Conservation (phyloP, 1,140 invertebrate species). For the Papilio polytes region DNA sequence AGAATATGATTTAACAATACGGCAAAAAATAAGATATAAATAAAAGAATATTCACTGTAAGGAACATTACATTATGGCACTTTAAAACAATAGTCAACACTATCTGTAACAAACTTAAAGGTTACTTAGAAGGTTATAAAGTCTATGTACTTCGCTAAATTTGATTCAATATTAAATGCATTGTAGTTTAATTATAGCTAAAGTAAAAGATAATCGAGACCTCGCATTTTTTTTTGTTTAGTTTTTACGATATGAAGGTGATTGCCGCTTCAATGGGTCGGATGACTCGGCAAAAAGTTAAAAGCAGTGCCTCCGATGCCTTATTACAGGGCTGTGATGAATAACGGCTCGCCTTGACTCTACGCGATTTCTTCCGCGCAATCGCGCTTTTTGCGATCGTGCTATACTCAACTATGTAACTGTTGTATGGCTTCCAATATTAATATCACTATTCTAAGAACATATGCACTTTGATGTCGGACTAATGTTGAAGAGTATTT, state of each 20-base stretch:
- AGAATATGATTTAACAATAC: not conserved
- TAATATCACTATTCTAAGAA: constrained; percentile 13
- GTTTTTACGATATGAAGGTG: not conserved
- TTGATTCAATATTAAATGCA: not conserved
- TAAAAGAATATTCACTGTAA: no score
- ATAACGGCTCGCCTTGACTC: constrained; percentile 35
- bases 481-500: not conserved
- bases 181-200: not conserved
- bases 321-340: constrained; percentile 35
- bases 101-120: no score
- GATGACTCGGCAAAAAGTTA: constrained; percentile 29
- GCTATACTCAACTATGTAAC: constrained; percentile 13
- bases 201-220: not conserved
- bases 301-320: constrained; percentile 3
- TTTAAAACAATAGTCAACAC: no score
- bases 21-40: not conserved
- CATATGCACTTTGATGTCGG: not conserved
- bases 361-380: constrained; percentile 32
- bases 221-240: constrained; percentile 2
- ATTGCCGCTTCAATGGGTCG: constrained; percentile 13
- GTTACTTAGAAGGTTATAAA: no score
- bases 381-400: constrained; percentile 17
- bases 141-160: not conserved
- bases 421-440: constrained; percentile 12
- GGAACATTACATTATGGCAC: no score